These are phyloP conservation scores for Ctena decussata DNA, from an alignment of 2,888 invertebrate genomes.

Conservation along the genomic window DNA sequence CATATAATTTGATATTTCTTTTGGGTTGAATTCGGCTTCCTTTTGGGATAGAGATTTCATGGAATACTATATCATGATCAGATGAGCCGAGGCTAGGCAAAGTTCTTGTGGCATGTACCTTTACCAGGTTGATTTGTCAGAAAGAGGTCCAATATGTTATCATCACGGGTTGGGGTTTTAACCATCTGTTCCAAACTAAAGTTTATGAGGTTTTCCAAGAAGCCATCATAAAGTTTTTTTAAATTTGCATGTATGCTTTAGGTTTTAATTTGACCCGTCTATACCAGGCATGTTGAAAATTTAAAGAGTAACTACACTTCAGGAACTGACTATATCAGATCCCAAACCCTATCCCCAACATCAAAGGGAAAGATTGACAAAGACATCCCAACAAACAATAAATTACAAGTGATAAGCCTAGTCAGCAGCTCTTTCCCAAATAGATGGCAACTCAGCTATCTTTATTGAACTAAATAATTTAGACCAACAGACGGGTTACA, in stretches of 20 bases:
- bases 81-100: not conserved
- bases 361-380: too few relatives aligned
- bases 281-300: conserved; percentile 17
- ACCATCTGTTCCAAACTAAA: not conserved
- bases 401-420: too few relatives aligned
- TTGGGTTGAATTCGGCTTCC: not conserved
- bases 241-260: not conserved
- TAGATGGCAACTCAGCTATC: too few relatives aligned
- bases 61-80: not conserved
- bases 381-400: too few relatives aligned
- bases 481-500: too few relatives aligned
- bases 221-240: conserved; percentile 1
- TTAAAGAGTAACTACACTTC: too few relatives aligned
- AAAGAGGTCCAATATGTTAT: not conserved
- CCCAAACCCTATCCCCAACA: too few relatives aligned
- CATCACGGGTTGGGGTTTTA: not conserved
- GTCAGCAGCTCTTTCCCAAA: too few relatives aligned
- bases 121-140: not conserved
- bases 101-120: not conserved
- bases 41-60: not conserved
- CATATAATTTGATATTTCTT: not conserved
- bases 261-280: not conserved
- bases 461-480: too few relatives aligned
- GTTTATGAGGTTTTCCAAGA: conserved; percentile 4
- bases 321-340: too few relatives aligned